phyloP scores from a whole-genome alignment of 2,888 invertebrate species.

The Callyntrura sp. region DNA sequence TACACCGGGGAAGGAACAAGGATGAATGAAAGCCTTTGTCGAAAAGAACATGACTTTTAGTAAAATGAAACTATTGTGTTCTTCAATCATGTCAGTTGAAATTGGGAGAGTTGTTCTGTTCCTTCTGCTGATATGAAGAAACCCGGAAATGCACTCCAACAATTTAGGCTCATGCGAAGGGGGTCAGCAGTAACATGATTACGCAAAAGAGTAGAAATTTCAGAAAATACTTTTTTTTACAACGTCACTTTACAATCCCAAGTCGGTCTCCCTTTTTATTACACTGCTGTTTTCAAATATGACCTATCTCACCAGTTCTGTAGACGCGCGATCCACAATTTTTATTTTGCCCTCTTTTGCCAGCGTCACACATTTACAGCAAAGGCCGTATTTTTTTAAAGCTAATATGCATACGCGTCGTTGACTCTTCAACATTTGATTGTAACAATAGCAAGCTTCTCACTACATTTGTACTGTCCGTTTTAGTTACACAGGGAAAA shows the following conservation, averaged over 20 bases:
- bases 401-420: neutral
- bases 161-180: slow-evolving; percentile 70
- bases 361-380: no score
- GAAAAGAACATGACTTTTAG: slow-evolving; percentile 72
- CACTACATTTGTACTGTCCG: no score
- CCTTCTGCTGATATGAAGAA: slow-evolving; percentile 36
- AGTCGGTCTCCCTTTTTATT: neutral
- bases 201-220: slow-evolving; percentile 12
- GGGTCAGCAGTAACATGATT: slow-evolving; percentile 63
- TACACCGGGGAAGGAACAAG: neutral
- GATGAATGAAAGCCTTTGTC: slow-evolving; percentile 70
- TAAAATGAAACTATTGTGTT: slow-evolving; percentile 73
- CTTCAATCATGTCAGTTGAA: slow-evolving; percentile 33
- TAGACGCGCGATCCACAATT: no score
- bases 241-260: neutral
- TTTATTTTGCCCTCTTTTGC: no score
- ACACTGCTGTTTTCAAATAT: neutral
- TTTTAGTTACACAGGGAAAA: neutral
- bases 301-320: no score
- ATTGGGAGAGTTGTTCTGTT: slow-evolving; percentile 33
- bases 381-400: no score
- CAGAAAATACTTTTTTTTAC: neutral
- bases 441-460: neutral
- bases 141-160: slow-evolving; percentile 69
- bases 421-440: neutral